phyloP scores from a whole-genome alignment of 2,113 vertebrate genomes.

The Dipodomys spectabilis region DNA sequence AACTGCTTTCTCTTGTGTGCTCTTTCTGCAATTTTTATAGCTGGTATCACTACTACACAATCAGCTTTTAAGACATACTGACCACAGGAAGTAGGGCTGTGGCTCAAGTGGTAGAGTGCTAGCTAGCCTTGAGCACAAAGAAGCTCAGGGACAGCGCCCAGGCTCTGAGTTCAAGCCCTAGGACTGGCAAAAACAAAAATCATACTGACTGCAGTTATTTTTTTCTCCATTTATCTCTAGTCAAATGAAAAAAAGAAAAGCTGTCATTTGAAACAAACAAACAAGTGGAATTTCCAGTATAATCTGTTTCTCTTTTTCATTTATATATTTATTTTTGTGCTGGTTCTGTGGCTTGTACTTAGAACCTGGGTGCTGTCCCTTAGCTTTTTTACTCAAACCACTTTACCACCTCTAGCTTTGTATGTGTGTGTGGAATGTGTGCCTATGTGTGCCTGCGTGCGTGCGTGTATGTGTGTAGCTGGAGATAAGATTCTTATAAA shows the following conservation, averaged over 20 bases:
- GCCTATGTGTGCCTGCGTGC: too few species aligned
- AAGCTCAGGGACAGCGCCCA: too few species aligned
- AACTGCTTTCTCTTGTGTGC: slow-evolving; percentile 30
- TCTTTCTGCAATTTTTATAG: slow-evolving; percentile 33
- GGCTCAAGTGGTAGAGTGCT: too few species aligned
- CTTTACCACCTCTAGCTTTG: too few species aligned
- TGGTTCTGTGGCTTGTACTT: neutral
- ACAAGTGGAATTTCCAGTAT: neutral
- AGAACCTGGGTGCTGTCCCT: too few species aligned
- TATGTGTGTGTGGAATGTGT: too few species aligned
- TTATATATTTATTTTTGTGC: neutral
- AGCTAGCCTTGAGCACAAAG: too few species aligned
- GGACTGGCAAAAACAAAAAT: neutral
- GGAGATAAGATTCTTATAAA: too few species aligned
- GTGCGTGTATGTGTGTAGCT: too few species aligned
- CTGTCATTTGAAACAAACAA: slow-evolving; percentile 11
- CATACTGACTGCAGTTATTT: neutral
- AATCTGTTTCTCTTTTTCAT: too few species aligned
- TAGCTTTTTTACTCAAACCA: too few species aligned
- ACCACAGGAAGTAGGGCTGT: neutral
- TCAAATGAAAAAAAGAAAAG: slow-evolving; percentile 7
- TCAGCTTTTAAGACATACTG: neutral
- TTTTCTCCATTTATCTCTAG: slow-evolving; percentile 6
- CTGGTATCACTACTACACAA: neutral
- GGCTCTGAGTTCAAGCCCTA: too few species aligned